These are phyloP conservation scores for Iselma pallidipennis DNA, from an alignment of 2,888 invertebrate genomes.

Conservation along the genomic window DNA sequence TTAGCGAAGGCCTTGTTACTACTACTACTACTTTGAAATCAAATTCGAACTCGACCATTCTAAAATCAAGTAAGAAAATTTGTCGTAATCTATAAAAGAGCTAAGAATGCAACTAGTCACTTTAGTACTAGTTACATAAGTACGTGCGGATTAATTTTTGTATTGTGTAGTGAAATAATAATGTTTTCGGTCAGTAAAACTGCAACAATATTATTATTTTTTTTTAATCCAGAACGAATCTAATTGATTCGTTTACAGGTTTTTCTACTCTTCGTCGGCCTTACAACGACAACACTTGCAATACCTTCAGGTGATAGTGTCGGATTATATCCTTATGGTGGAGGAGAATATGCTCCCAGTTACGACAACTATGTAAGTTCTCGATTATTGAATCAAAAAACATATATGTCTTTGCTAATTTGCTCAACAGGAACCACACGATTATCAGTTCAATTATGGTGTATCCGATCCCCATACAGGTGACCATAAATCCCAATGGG, in stretches of 20 bases:
- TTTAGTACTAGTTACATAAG: conserved; percentile 33
- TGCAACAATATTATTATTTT: background rate
- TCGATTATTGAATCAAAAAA: conserved; percentile 2
- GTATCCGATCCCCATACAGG: conserved; percentile 51
- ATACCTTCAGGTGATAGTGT: too few species aligned
- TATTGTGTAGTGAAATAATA: too few species aligned
- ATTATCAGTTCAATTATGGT: conserved; percentile 49
- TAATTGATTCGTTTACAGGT: conserved; percentile 21
- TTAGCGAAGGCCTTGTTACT: conserved; percentile 29
- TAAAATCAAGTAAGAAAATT: conserved; percentile 29
- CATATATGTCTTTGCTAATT: background rate
- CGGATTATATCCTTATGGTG: conserved; percentile 32
- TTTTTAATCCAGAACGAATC: background rate
- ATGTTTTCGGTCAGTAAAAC: conserved; percentile 1
- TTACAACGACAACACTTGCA: conserved; percentile 20
- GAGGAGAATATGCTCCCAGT: conserved; percentile 42
- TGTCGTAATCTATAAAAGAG: conserved; percentile 38
- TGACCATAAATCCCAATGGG: conserved; percentile 52
- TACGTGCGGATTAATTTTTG: too few species aligned
- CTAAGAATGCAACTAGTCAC: conserved; percentile 20
- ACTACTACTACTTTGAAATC: conserved; percentile 16
- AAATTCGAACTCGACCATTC: conserved; percentile 26
- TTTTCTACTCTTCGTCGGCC: conserved; percentile 23
- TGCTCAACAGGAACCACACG: conserved; percentile 39
- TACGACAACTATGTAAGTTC: conserved; percentile 51